A percentile compares a stretch with the other conserved stretches of the same genome.
These are phyloP conservation scores for Nyctereutes procyonoides DNA, from an alignment of 2,113 vertebrate species.

Conservation along the genomic window DNA sequence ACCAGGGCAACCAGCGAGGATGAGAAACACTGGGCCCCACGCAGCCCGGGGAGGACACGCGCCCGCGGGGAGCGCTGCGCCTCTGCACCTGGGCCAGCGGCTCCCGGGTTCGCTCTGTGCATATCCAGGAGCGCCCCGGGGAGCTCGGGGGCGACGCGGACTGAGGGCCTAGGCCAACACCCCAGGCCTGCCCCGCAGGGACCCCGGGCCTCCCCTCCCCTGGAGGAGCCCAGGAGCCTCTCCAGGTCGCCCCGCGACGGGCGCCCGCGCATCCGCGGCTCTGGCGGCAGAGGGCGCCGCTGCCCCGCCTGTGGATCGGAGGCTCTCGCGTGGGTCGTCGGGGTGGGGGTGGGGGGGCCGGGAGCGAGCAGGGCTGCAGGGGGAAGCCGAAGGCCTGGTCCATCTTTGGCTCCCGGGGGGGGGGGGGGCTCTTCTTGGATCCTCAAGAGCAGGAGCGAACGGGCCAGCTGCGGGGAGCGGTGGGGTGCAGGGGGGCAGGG, in stretches of 20 bases:
- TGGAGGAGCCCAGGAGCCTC: no score
- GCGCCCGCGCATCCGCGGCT: neutral
- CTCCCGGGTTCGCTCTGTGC: neutral
- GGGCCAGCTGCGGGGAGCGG: no score
- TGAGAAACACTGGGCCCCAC: neutral
- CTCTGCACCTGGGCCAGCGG: neutral
- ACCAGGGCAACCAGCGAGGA: neutral
- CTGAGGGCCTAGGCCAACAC: neutral
- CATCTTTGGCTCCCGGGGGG: no score
- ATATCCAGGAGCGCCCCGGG: neutral
- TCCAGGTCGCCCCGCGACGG: neutral
- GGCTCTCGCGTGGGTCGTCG: neutral
- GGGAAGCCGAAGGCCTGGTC: neutral
- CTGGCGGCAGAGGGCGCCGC: neutral
- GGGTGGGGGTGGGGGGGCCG: neutral
- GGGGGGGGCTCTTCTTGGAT: neutral
- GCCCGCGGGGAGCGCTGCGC: neutral
- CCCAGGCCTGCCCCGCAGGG: neutral
- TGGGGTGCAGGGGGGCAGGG: no score
- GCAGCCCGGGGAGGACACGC: neutral
- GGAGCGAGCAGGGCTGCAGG: neutral
- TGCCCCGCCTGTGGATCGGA: neutral
- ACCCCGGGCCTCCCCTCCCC: no score
- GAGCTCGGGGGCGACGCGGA: neutral
- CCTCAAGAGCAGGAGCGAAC: neutral